Evolutionary conservation across 1,140 invertebrate genomes (phyloP), one percentile per base, ranked within the genome.

Genomic region (Hyles vespertilio): DNA sequence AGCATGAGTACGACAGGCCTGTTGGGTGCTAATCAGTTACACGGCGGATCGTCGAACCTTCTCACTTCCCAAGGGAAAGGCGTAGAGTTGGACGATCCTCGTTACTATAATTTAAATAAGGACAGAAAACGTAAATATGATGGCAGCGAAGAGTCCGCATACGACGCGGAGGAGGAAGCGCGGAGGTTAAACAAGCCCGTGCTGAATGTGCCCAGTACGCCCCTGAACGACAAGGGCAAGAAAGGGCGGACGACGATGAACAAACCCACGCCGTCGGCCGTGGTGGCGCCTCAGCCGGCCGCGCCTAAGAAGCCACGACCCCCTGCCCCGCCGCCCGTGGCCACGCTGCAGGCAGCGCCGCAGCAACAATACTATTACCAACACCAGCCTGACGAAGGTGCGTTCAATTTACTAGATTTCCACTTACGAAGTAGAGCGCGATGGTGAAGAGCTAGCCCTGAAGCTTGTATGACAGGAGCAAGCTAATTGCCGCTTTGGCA

Each of bases 61-160:
- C 77, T 86, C 51, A 69, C 65, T 58, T 78, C 71, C 59, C 85
- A 77, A 69, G 62, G 72, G 64, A 90, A 87, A 78, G 88, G 72
- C 46, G 75, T 74, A 6, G 70, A 91, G 54, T 81, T 92, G 67
- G 92, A 95, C 66, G 94, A 95, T 84, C 92, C 93, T 2, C 86
- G 93, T 32, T 95, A 94, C 72, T 95, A 94, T 79, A 92, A 93
- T n/a, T 81, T 94, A 54, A 93, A 93, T 32, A 95, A 95, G 69
- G 93, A 94, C 65, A 88, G 93, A 43, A 94, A 94, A 70, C 91
- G 92, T 58, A 92, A 91, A 65, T 93, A 93, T 58, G 93, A 94
- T 66, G 93, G 92, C 47, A 92, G 92, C 50, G 92, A 94, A 64
- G 93, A 93, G 69, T 46, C 63, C 53, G 91, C 91, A 4, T 92